These are phyloP conservation scores for Crepidodera aurea DNA, from an alignment of 2,888 invertebrate genomes.

Conservation along the genomic window DNA sequence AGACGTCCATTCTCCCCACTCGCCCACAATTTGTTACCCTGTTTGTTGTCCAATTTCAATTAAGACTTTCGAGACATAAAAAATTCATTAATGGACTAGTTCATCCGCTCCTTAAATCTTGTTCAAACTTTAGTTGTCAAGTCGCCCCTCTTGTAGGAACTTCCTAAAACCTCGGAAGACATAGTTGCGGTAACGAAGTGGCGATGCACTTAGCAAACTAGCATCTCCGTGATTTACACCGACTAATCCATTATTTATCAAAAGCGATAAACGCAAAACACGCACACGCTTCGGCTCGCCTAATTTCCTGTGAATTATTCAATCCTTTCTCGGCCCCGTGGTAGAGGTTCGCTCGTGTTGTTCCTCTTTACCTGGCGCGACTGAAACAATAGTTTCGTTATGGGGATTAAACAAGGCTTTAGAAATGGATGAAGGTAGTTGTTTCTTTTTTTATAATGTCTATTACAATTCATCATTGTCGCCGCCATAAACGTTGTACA, in stretches of 20 bases:
- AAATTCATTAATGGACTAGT: background rate
- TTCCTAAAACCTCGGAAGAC: slow-evolving; percentile 19
- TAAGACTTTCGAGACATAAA: background rate
- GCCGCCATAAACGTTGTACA: no score
- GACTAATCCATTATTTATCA: slow-evolving; percentile 60
- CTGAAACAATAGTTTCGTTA: slow-evolving; percentile 31
- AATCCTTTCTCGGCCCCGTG: slow-evolving; percentile 31
- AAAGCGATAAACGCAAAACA: slow-evolving; percentile 57
- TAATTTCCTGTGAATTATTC: slow-evolving; percentile 56
- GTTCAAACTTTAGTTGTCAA: slow-evolving; percentile 10
- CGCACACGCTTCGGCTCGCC: slow-evolving; percentile 47
- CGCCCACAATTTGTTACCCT: no score
- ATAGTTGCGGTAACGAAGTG: slow-evolving; percentile 30
- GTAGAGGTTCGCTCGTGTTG: background rate
- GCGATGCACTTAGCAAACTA: slow-evolving; percentile 33
- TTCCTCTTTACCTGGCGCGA: slow-evolving; percentile 14
- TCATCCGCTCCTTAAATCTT: slow-evolving; percentile 8
- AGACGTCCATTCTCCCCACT: no score
- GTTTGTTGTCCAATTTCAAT: background rate
- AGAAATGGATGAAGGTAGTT: no score
- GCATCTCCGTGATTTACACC: slow-evolving; percentile 50
- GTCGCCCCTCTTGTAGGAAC: slow-evolving; percentile 6
- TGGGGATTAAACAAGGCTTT: slow-evolving; percentile 14
- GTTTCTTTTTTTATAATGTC: no score
- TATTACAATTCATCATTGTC: no score